Conservation (phyloP, 2,113 vertebrate genomes). For the Cinclus mexicanus region DNA sequence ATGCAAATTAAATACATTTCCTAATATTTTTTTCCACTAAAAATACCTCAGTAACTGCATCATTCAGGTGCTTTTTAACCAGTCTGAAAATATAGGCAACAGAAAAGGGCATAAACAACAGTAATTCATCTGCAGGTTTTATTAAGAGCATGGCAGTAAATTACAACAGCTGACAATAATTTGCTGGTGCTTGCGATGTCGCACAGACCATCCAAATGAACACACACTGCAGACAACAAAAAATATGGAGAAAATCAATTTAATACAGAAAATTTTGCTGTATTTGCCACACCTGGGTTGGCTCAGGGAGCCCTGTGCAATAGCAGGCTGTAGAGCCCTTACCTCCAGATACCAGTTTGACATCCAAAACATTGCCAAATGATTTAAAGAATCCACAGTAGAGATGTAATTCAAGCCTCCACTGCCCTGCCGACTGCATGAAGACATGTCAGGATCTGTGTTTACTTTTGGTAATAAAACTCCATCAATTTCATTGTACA, state of each 20-base stretch:
- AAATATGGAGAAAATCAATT: neutral
- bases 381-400: neutral
- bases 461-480: conserved; percentile 17
- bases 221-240: neutral
- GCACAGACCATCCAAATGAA: neutral
- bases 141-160: neutral
- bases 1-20: conserved; percentile 24
- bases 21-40: conserved; percentile 9
- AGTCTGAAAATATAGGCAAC: neutral
- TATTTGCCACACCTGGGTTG: neutral
- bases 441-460: neutral
- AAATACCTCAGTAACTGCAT: conserved; percentile 1
- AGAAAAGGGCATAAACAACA: neutral
- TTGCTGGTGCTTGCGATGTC: neutral
- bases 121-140: neutral
- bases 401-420: neutral
- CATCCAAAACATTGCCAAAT: neutral
- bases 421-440: accelerated
- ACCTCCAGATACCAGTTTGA: neutral
- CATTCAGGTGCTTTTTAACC: neutral
- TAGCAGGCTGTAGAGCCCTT: neutral
- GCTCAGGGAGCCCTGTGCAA: neutral
- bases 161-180: neutral
- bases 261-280: neutral
- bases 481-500: neutral